A percentile compares a stretch with the other conserved stretches of the same genome.
Conservation (phyloP, 2,113 vertebrate genomes). For the Uria aalge region DNA sequence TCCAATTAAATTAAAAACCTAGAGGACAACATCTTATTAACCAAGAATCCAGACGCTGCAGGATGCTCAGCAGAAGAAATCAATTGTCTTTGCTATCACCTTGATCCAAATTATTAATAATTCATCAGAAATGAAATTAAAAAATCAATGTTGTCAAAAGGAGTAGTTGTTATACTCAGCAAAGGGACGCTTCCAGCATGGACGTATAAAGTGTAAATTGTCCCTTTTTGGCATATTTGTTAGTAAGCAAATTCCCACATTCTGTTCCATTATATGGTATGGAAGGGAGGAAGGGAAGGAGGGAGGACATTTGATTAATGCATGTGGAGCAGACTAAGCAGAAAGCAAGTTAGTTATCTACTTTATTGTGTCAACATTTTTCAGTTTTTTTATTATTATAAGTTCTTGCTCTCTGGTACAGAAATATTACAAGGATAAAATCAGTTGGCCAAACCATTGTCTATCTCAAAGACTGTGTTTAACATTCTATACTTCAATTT, state of each 20-base stretch:
- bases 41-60: neutral
- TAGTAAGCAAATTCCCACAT: neutral
- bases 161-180: neutral
- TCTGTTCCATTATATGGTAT: neutral
- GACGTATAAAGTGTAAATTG: neutral
- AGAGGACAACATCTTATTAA: constrained; percentile 11
- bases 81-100: constrained; percentile 62
- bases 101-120: constrained; percentile 70
- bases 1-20: constrained; percentile 23
- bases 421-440: neutral
- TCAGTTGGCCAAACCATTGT: neutral
- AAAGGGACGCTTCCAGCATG: neutral
- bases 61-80: constrained; percentile 58
- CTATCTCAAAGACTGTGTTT: neutral
- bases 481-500: neutral
- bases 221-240: neutral
- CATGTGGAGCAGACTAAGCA: neutral
- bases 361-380: neutral
- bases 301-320: neutral
- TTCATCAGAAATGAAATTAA: constrained; percentile 62
- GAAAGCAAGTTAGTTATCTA: neutral
- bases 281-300: neutral
- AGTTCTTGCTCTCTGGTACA: neutral
- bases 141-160: constrained; percentile 52
- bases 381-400: neutral